These are phyloP conservation scores for Drepana arcuata DNA, from an alignment of 1,140 invertebrate species.

Conservation along the genomic window DNA sequence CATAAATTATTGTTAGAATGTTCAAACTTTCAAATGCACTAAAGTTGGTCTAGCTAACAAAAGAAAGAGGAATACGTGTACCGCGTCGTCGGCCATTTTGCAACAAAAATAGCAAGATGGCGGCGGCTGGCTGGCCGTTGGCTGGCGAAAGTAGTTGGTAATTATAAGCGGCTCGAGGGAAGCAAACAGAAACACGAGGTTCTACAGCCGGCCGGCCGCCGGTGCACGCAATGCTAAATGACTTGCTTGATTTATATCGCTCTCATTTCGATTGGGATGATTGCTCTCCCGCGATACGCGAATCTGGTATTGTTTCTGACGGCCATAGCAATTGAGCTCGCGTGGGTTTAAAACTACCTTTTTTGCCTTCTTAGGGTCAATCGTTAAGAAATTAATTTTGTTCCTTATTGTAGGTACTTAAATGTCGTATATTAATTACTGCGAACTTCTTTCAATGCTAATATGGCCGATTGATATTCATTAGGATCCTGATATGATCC, in stretches of 20 bases:
- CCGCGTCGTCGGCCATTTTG: slow-evolving; percentile 57
- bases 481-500: no score
- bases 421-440: no score
- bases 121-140: slow-evolving; percentile 49
- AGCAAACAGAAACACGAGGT: slow-evolving; percentile 57
- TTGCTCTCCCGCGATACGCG: slow-evolving; percentile 55
- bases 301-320: slow-evolving; percentile 60
- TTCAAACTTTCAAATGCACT: slow-evolving; percentile 12
- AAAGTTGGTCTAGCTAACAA: slow-evolving; percentile 36
- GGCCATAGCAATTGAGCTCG: slow-evolving; percentile 50
- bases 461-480: no score
- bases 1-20: slow-evolving; percentile 17
- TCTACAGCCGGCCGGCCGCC: slow-evolving; percentile 43
- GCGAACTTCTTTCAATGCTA: no score
- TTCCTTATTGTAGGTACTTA: no score
- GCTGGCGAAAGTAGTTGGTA: slow-evolving; percentile 67
- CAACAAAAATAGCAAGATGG: slow-evolving; percentile 69
- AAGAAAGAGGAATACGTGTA: slow-evolving; percentile 56
- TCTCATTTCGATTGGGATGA: slow-evolving; percentile 59
- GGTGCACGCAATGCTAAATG: slow-evolving; percentile 62
- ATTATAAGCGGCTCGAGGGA: slow-evolving; percentile 50
- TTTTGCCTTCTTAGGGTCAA: no score
- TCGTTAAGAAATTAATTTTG: no score
- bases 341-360: slow-evolving; percentile 38
- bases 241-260: slow-evolving; percentile 68